These are phyloP conservation scores for Marisa cornuarietis DNA, from an alignment of 1,140 invertebrate species.

Conservation along the genomic window DNA sequence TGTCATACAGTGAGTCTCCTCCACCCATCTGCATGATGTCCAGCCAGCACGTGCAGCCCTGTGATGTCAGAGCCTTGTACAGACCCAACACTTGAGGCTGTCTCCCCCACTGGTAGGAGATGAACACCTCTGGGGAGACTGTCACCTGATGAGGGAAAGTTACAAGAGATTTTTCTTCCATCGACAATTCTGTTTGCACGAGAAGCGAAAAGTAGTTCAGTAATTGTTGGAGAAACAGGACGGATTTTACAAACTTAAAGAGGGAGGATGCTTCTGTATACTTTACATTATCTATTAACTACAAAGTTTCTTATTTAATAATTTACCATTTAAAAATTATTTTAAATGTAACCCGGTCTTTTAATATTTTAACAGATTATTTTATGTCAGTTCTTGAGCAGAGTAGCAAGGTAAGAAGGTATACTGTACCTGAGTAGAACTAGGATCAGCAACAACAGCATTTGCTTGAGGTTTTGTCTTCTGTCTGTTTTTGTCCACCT, in stretches of 20 bases:
- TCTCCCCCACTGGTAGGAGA: conserved; percentile 61
- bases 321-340: not conserved
- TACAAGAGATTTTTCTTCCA: no score
- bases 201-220: no score
- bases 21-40: conserved; percentile 65
- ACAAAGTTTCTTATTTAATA: not conserved
- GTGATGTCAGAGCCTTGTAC: conserved; percentile 45
- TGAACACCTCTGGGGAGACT: conserved; percentile 15
- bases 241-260: not conserved
- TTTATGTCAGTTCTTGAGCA: no score
- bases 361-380: not conserved
- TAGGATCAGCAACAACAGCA: not conserved
- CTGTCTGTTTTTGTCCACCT: conserved; percentile 45
- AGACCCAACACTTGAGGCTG: conserved; percentile 56
- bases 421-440: not conserved
- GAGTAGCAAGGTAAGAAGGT: not conserved
- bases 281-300: not conserved
- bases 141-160: not conserved
- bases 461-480: not conserved
- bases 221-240: not conserved
- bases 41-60: conserved; percentile 61
- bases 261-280: not conserved
- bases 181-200: no score
- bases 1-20: conserved; percentile 62
- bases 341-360: not conserved